Conservation (phyloP, 2,113 vertebrate species). For the Cyanoliseus patagonus region DNA sequence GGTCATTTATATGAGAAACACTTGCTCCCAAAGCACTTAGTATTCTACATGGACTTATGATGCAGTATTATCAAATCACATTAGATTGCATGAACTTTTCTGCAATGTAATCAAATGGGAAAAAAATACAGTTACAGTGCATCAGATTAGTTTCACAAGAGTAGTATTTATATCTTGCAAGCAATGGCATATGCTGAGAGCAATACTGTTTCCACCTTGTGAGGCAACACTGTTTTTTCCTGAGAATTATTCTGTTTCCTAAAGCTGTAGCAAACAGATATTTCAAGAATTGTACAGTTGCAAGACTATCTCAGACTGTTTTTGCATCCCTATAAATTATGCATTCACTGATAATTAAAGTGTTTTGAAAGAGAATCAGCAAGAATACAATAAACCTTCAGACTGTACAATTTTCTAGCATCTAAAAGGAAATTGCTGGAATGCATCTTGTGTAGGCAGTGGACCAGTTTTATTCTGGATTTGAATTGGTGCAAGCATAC, state of each 20-base stretch:
- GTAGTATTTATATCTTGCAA: background rate
- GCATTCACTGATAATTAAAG: slow-evolving; percentile 10
- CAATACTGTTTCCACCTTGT: background rate
- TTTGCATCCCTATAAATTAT: slow-evolving; percentile 1
- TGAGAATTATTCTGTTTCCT: slow-evolving; percentile 7
- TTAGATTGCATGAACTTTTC: slow-evolving; percentile 22
- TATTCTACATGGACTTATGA: background rate
- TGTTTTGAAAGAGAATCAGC: background rate
- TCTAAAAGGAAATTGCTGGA: background rate
- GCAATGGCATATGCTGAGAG: background rate
- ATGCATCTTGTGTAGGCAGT: background rate
- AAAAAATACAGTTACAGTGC: background rate
- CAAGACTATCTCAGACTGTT: background rate
- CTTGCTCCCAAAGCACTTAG: background rate
- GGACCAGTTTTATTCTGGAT: background rate
- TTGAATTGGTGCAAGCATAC: background rate
- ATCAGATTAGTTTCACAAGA: slow-evolving; percentile 31
- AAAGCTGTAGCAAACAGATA: slow-evolving; percentile 7
- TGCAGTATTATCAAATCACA: slow-evolving; percentile 12
- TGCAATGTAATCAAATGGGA: slow-evolving; percentile 22
- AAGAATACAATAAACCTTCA: slow-evolving; percentile 11
- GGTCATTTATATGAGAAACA: background rate
- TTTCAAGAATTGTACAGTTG: background rate
- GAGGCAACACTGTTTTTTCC: background rate
- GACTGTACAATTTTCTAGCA: background rate